Evolutionary conservation across 53 echinoderm and acorn worm species (phyloP), one percentile per base, ranked within the genome.

Genomic region (Crossaster papposus): DNA sequence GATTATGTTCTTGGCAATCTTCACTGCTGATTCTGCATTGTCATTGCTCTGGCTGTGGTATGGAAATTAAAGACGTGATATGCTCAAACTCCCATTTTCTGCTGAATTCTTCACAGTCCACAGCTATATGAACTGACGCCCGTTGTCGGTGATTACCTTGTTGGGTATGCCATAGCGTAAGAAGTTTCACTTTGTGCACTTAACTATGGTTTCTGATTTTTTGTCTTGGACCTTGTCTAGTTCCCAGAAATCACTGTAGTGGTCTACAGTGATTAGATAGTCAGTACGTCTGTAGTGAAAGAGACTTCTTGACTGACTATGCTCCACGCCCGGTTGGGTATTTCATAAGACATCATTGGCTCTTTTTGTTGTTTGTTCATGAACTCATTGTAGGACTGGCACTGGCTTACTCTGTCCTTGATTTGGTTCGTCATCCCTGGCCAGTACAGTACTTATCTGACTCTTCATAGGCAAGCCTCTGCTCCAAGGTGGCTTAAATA

Each of bases 271-370:
- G 73, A 91, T 88, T 30, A 94, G 54, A 52, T 91, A 89, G 29
- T 91, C 88, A 58, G 54, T 63, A 44, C 78, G 30, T 26, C 77
- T 51, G 37, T 84, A 79, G 52, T 33, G 79, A 50, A 92, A 90
- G 14, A 94, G 79, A 82, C n/a, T n/a, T 90, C 89, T 70, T 91
- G 89, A 15, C 81, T 50, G 30, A 95, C 74, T 50, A 91, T 63
- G 24, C 81, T 87, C 93, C 95, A 94, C 53, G 90, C 91, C 44
- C 88, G 77, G 8, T 70, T 70, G 76, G 95, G 92, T n/a, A 94
- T 90, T 58, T 87, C 81, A 26, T 83, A 65, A 4, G 89, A 89
- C 89, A 89, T 89, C 89, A 89, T 79, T 32, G 79, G 78, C 54
- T 89, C 81, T 30, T 89, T 89, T 36, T 89, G 89, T 36, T 89